A percentile compares a stretch with the other conserved stretches of the same genome.
Conservation (phyloP, 2,797 vertebrate genomes). For the Gymnothorax javanicus region DNA sequence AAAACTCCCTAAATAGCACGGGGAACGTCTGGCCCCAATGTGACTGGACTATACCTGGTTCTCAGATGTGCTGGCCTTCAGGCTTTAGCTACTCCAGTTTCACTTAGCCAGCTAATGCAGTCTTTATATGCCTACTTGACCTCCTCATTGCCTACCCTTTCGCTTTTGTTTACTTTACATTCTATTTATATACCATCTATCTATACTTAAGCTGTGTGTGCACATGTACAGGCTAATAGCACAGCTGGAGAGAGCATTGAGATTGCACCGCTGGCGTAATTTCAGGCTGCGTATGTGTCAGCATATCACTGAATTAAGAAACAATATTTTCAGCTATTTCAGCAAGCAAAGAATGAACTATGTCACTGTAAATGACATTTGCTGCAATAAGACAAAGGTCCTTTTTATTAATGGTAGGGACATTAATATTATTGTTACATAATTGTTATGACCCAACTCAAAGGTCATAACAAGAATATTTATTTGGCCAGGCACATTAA, state of each 20-base stretch:
- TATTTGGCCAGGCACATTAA: too few species aligned
- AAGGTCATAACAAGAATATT: too few species aligned
- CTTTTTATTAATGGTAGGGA: too few species aligned
- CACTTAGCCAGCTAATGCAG: slow-evolving; percentile 15
- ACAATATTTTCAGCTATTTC: background rate
- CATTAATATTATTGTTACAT: too few species aligned
- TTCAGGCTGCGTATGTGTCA: background rate
- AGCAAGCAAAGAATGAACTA: background rate
- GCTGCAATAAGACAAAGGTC: too few species aligned
- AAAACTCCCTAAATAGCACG: slow-evolving; percentile 31
- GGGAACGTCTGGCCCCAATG: background rate
- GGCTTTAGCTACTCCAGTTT: slow-evolving; percentile 23
- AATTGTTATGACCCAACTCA: too few species aligned
- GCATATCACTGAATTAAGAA: background rate
- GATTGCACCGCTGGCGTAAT: background rate
- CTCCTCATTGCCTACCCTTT: background rate
- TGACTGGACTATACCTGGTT: background rate
- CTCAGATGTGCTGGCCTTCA: slow-evolving; percentile 16
- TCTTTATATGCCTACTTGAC: background rate
- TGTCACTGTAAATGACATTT: background rate
- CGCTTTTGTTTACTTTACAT: slow-evolving; percentile 19
- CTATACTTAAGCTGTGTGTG: background rate
- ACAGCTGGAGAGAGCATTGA: background rate
- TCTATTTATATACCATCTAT: slow-evolving; percentile 1
- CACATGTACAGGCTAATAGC: background rate